Percentiles rank a stretch among this genome's conserved stretches.
phyloP scores from a whole-genome alignment of 2,113 vertebrate species.

The Zapornia atra region DNA sequence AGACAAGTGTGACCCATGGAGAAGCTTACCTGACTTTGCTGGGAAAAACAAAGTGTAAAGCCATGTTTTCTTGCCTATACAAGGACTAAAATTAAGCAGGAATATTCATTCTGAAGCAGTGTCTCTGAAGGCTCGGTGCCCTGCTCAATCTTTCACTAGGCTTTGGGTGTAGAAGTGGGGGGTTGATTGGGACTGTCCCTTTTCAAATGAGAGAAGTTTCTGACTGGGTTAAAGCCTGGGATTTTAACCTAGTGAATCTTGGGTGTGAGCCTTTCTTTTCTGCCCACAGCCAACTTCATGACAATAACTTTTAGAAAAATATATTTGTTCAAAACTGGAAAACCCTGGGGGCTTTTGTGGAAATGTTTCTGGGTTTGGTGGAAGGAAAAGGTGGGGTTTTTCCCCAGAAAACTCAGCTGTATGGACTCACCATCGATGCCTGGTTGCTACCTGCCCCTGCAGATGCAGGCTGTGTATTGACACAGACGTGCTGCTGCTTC shows the following conservation, averaged over 20 bases:
- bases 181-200: not conserved
- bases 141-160: not conserved
- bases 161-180: not conserved
- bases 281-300: not conserved
- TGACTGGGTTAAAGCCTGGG: not conserved
- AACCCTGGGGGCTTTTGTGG: not conserved
- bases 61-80: not conserved
- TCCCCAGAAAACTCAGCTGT: not conserved
- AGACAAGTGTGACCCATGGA: not conserved
- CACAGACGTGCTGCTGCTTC: not conserved
- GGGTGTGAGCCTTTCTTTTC: not conserved
- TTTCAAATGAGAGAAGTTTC: not conserved
- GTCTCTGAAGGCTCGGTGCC: not conserved
- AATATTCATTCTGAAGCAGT: not conserved
- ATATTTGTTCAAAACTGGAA: not conserved
- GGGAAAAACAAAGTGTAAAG: too few species aligned
- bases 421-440: not conserved
- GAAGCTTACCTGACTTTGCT: not conserved
- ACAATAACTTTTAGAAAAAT: not conserved
- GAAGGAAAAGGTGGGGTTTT: not conserved
- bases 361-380: not conserved
- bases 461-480: not conserved
- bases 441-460: not conserved
- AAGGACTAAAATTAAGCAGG: not conserved
- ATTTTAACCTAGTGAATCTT: not conserved